Base-by-base conservation (phyloP, 2,797 vertebrate species). In the Arrhamphus sclerolepis region DNA sequence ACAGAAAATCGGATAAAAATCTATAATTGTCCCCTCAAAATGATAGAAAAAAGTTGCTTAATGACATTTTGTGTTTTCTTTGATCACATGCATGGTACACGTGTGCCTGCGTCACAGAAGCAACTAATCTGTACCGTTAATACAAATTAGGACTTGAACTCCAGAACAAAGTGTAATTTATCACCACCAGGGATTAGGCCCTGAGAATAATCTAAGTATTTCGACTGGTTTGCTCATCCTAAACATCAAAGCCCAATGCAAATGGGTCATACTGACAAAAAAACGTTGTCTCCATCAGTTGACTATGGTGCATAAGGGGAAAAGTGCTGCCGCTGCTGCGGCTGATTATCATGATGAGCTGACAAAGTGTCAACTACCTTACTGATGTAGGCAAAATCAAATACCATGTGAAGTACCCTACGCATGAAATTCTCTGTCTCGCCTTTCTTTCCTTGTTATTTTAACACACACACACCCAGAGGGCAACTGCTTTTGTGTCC, bases 141-240 rank as follows among this genome's bases (percentile, higher is more conserved):
- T 48, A 48, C 51, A 76, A 76, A 84, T 84, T 84, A 80, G 64
- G 50, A 75, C 63, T 40, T 43, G 59, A 77, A 81, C 67, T 50
- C 77, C 70, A 54, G 69, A 72, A 78, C 72, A 4, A 87, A 86
- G 79, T 61, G 49, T 65, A 82, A 82, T 83, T 77, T 72, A 80
- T 73, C 75, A 64, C 64, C 72, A 69, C 53, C 40, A 60, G 46
- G 75, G 75, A 81, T 80, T 83, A 77, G 55, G 80, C 77, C 51
- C 3, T 10, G 31, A 56, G 80, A 66, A 86, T 86, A 85, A 88
- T 87, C 81, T 82, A 53, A 65, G 74, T 67, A 72, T 85, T 85
- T 40, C 67, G 77, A 78, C 77, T 77, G 62, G 51, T 74, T 26
- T 61, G 66, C 56, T 78, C 51, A 10, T 73, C 57, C 34, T 70